A percentile compares a stretch with the other conserved stretches of the same genome.
phyloP scores from a whole-genome alignment of 2,888 invertebrate genomes.

The Griposia aprilina region DNA sequence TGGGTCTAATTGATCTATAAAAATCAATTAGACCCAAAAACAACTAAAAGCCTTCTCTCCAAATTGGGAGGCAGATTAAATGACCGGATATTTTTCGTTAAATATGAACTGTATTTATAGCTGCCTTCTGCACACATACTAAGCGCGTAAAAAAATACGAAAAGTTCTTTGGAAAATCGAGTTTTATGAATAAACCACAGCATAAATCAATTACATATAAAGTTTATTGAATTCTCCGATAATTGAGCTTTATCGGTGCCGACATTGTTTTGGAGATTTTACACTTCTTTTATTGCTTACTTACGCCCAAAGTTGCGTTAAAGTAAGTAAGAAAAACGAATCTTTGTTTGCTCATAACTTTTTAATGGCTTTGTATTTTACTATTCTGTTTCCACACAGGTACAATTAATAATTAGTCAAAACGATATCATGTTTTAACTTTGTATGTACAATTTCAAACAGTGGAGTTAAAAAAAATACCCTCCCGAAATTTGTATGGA shows the following conservation, averaged over 20 bases:
- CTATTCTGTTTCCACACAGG: too few species aligned
- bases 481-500: too few species aligned
- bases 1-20: too few species aligned
- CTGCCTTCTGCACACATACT: background rate
- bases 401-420: too few species aligned
- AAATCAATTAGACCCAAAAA: slow-evolving; percentile 28
- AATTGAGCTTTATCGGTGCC: background rate
- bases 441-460: too few species aligned
- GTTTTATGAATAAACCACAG: background rate
- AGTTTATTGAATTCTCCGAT: background rate
- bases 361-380: too few species aligned
- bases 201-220: background rate
- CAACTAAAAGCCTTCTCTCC: background rate
- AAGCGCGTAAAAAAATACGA: too few species aligned
- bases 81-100: slow-evolving; percentile 4
- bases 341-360: too few species aligned
- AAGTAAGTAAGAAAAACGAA: background rate
- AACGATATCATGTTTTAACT: too few species aligned
- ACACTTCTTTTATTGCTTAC: background rate
- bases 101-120: background rate
- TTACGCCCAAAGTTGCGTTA: background rate
- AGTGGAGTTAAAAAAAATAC: too few species aligned
- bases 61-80: background rate
- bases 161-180: background rate
- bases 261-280: background rate